Evolutionary conservation across 2,888 invertebrate species (phyloP).

Genomic region (Stegana nigrithorax): DNA sequence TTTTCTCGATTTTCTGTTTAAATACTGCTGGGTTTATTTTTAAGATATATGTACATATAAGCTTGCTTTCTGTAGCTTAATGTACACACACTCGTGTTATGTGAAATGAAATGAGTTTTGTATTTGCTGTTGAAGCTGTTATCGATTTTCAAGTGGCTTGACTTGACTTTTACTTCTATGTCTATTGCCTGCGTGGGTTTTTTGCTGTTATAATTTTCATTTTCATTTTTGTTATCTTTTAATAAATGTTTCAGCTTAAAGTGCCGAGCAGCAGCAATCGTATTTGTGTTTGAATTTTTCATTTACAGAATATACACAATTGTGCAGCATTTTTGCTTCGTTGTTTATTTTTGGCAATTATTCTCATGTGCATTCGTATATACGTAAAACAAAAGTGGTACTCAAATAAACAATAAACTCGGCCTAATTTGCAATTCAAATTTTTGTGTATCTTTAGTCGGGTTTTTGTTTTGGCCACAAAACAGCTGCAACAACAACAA

Average conservation of each 20-base stretch:
- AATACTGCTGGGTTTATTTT: too few relatives aligned
- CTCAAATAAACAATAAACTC: conserved; percentile 21
- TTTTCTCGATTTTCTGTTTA: too few relatives aligned
- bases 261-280: too few relatives aligned
- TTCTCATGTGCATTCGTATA: conserved; percentile 5
- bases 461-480: background rate
- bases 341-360: background rate
- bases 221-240: too few relatives aligned
- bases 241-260: too few relatives aligned
- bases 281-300: too few relatives aligned
- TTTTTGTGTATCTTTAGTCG: background rate
- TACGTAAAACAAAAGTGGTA: conserved; percentile 8
- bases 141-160: conserved; percentile 20
- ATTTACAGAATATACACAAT: too few relatives aligned
- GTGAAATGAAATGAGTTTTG: conserved; percentile 11
- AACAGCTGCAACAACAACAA: background rate
- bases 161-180: background rate
- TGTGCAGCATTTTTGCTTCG: too few relatives aligned
- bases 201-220: background rate
- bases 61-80: background rate
- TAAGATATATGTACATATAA: background rate
- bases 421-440: conserved; percentile 21
- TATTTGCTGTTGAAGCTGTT: conserved; percentile 1
- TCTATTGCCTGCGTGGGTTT: background rate
- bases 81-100: background rate